phyloP scores from a whole-genome alignment of 2,797 vertebrate species.

The Lutra lutra region DNA sequence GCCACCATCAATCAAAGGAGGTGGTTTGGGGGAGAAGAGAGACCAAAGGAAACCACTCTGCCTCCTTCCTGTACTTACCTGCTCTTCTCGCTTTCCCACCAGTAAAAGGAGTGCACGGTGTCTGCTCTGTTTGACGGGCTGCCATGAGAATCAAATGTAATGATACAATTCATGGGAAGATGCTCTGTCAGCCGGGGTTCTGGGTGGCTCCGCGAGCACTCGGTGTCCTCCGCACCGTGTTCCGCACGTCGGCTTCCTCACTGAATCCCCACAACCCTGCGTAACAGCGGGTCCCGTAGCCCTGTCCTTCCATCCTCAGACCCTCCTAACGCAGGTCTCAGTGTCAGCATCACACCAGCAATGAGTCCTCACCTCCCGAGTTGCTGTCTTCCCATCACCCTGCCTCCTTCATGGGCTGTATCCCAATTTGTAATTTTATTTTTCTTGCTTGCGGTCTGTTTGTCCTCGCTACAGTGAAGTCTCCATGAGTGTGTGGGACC shows the following conservation, averaged over 20 bases:
- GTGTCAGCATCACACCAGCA: background rate
- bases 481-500: background rate
- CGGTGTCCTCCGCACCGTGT: background rate
- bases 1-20: background rate
- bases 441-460: background rate
- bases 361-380: background rate
- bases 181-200: background rate
- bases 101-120: background rate
- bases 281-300: background rate
- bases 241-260: background rate
- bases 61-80: background rate
- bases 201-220: background rate
- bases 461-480: rapidly evolving
- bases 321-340: background rate
- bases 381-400: background rate
- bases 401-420: background rate
- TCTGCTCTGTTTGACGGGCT: background rate
- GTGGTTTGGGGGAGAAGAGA: background rate
- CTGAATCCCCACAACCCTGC: background rate
- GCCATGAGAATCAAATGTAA: background rate
- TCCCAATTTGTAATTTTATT: background rate
- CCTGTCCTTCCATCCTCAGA: background rate
- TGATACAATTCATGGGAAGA: background rate
- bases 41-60: background rate
- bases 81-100: background rate